Conservation (phyloP, 2,888 invertebrate species). For the Microctonus brassicae region DNA sequence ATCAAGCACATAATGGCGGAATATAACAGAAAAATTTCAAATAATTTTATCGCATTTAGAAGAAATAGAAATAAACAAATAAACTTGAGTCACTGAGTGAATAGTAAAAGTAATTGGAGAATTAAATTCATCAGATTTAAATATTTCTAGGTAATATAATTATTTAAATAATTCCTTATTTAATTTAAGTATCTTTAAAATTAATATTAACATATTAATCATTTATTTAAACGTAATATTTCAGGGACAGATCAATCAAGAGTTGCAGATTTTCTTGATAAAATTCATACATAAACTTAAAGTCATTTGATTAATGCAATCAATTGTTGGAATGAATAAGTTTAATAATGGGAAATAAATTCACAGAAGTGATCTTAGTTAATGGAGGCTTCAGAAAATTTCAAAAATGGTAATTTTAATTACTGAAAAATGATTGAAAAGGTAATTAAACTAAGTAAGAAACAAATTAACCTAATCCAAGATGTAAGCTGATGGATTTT, state of each 20-base stretch:
- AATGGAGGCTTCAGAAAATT: constrained; percentile 47
- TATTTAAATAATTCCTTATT: constrained; percentile 11
- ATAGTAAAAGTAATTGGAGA: constrained; percentile 48
- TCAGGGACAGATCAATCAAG: constrained; percentile 42
- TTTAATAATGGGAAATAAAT: constrained; percentile 42
- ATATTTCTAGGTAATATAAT: constrained; percentile 42
- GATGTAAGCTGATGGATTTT: too few relatives aligned
- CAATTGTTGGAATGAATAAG: constrained; percentile 43
- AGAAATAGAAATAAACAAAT: constrained; percentile 46
- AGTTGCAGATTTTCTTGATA: constrained; percentile 39
- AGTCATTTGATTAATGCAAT: constrained; percentile 45
- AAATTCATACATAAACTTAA: constrained; percentile 44
- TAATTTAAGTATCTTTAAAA: not conserved
- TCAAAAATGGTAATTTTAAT: constrained; percentile 32
- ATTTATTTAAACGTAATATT: not conserved
- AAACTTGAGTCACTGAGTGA: constrained; percentile 45
- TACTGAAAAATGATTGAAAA: constrained; percentile 40
- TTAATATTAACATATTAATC: not conserved
- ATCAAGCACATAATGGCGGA: constrained; percentile 46
- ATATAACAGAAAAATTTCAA: constrained; percentile 39
- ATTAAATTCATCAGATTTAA: constrained; percentile 37
- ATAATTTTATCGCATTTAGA: constrained; percentile 46
- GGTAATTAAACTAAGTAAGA: constrained; percentile 38
- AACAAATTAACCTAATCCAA: not conserved
- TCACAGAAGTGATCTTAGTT: constrained; percentile 37